Evolutionary conservation across 2,113 vertebrate genomes (phyloP).

Genomic region (Albula glossodonta): DNA sequence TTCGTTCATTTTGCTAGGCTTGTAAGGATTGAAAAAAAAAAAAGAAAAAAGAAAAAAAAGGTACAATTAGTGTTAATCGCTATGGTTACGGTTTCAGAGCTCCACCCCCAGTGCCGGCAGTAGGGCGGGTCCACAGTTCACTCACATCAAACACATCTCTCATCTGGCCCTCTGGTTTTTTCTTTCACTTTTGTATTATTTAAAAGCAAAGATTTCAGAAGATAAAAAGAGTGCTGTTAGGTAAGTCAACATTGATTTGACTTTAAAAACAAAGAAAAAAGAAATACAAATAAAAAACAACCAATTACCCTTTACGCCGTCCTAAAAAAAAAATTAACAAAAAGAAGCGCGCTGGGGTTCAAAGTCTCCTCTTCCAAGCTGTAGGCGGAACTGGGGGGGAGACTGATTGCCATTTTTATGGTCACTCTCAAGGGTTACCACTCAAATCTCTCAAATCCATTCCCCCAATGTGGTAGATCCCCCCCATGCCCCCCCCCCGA

Average conservation of each 20-base stretch:
- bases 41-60: slow-evolving; percentile 65
- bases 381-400: slow-evolving; percentile 34
- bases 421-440: slow-evolving; percentile 18
- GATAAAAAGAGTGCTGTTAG: slow-evolving; percentile 83
- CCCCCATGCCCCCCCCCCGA: slow-evolving; percentile 59
- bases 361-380: slow-evolving; percentile 39
- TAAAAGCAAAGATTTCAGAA: slow-evolving; percentile 68
- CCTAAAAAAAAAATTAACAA: slow-evolving; percentile 41
- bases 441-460: slow-evolving; percentile 50
- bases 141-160: slow-evolving; percentile 47
- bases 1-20: slow-evolving; percentile 88
- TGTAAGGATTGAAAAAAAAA: slow-evolving; percentile 79
- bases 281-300: slow-evolving; percentile 64
- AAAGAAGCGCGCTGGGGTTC: slow-evolving; percentile 53
- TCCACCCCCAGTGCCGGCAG: slow-evolving; percentile 56
- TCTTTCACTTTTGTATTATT: slow-evolving; percentile 52
- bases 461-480: slow-evolving; percentile 72
- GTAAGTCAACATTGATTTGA: slow-evolving; percentile 65
- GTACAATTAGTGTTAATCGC: slow-evolving; percentile 95
- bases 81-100: slow-evolving; percentile 84
- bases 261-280: slow-evolving; percentile 39
- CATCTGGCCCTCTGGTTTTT: slow-evolving; percentile 65
- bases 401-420: not conserved
- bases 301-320: too few relatives aligned
- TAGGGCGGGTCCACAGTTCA: slow-evolving; percentile 50